Conservation (phyloP, 1,140 invertebrate genomes). For the Drosophila burlai region DNA sequence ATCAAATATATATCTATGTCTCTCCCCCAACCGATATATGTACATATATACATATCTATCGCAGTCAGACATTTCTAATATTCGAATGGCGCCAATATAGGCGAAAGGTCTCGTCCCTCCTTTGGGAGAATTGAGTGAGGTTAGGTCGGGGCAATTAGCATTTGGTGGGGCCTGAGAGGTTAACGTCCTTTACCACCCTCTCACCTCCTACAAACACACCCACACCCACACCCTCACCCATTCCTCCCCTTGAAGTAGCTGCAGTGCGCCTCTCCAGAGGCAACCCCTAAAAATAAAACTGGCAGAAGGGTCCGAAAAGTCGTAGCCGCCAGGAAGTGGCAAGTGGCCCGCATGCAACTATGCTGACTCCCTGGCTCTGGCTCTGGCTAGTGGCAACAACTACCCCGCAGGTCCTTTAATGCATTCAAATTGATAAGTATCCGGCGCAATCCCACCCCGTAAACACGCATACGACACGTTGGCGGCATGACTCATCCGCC, state of each 20-base stretch:
- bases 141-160: slow-evolving; percentile 44
- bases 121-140: slow-evolving; percentile 14
- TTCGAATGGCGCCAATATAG: slow-evolving; percentile 41
- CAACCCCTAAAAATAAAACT: slow-evolving; percentile 8
- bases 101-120: not conserved
- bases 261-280: slow-evolving; percentile 1
- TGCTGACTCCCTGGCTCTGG: not conserved
- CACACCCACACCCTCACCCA: not conserved
- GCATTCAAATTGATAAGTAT: slow-evolving; percentile 51
- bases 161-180: slow-evolving; percentile 32
- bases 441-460: slow-evolving; percentile 12
- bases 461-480: slow-evolving; percentile 68
- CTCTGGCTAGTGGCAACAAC: not conserved
- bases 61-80: slow-evolving; percentile 28
- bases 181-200: slow-evolving; percentile 32
- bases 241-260: not conserved
- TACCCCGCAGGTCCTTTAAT: slow-evolving; percentile 19
- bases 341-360: slow-evolving; percentile 30
- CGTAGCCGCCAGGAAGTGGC: slow-evolving; percentile 29
- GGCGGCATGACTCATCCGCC: slow-evolving; percentile 58
- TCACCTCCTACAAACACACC: not conserved
- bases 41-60: not conserved
- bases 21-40: not conserved
- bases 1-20: slow-evolving; percentile 38
- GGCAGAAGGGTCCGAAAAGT: slow-evolving; percentile 16